phyloP scores from a whole-genome alignment of 1,140 invertebrate species.

The Eupristina koningsbergeri region DNA sequence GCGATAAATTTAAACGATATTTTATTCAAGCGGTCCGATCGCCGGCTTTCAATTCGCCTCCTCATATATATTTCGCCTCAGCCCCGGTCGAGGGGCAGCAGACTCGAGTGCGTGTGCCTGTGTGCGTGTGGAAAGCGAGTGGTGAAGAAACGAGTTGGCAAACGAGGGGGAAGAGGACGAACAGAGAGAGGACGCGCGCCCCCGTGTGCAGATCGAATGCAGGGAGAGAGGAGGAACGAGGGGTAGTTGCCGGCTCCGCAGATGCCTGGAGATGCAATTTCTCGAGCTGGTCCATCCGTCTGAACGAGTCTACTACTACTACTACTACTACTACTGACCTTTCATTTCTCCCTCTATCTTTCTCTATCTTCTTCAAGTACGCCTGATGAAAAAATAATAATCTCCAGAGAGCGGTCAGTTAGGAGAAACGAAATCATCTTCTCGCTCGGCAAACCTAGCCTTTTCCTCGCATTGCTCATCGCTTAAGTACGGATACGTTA shows the following conservation, averaged over 20 bases:
- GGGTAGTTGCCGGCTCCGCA: constrained; percentile 42
- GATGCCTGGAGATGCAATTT: constrained; percentile 68
- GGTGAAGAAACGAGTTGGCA: constrained; percentile 27
- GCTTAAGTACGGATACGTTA: constrained; percentile 35
- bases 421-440: constrained; percentile 61
- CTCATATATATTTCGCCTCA: constrained; percentile 71
- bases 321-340: not conserved
- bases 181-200: constrained; percentile 42
- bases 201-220: constrained; percentile 21
- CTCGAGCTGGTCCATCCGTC: constrained; percentile 64
- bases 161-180: not conserved
- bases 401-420: constrained; percentile 70
- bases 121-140: not conserved
- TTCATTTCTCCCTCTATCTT: not conserved
- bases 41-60: constrained; percentile 73
- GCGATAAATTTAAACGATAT: constrained; percentile 73
- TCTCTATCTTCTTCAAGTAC: not conserved
- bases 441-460: constrained; percentile 29
- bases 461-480: not conserved
- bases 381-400: constrained; percentile 73
- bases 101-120: not conserved
- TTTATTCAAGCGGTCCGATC: constrained; percentile 73
- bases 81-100: constrained; percentile 29
- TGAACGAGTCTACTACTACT: constrained; percentile 52
- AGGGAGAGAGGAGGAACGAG: not conserved